These are phyloP conservation scores for Drosophila lutescens DNA, from an alignment of 2,888 invertebrate species.

Conservation along the genomic window DNA sequence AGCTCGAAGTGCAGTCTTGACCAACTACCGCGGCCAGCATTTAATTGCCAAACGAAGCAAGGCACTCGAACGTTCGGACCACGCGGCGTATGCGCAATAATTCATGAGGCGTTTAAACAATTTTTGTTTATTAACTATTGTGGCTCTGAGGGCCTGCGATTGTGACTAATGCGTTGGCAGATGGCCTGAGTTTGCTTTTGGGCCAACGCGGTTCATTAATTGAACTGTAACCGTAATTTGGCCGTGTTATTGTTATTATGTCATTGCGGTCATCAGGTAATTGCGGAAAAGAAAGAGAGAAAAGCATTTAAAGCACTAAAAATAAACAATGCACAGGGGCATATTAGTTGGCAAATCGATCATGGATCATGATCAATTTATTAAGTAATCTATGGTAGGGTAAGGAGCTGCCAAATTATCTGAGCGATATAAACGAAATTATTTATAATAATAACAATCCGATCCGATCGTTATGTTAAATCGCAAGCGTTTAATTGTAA, in stretches of 20 bases:
- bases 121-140: conserved; percentile 53
- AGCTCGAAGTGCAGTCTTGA: conserved; percentile 53
- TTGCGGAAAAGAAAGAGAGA: conserved; percentile 30
- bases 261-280: conserved; percentile 65
- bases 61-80: conserved; percentile 46
- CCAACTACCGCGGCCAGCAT: conserved; percentile 44
- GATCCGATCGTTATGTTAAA: neutral
- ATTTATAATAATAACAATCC: neutral
- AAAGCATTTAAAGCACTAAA: conserved; percentile 39
- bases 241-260: conserved; percentile 60
- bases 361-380: conserved; percentile 24
- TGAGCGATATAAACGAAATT: neutral
- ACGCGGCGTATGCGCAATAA: conserved; percentile 75
- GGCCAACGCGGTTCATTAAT: conserved; percentile 69
- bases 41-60: conserved; percentile 59
- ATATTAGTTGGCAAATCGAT: conserved; percentile 45
- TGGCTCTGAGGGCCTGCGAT: conserved; percentile 16
- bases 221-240: conserved; percentile 58
- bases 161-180: conserved; percentile 67
- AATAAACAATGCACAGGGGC: conserved; percentile 44
- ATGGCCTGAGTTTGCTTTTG: conserved; percentile 51
- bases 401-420: neutral
- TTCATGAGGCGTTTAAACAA: conserved; percentile 75
- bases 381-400: conserved; percentile 31
- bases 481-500: too few relatives aligned